Percentiles rank a stretch among this genome's conserved stretches.
Conservation (phyloP, 2,113 vertebrate species). For the Nothocercus nigrocapillus region DNA sequence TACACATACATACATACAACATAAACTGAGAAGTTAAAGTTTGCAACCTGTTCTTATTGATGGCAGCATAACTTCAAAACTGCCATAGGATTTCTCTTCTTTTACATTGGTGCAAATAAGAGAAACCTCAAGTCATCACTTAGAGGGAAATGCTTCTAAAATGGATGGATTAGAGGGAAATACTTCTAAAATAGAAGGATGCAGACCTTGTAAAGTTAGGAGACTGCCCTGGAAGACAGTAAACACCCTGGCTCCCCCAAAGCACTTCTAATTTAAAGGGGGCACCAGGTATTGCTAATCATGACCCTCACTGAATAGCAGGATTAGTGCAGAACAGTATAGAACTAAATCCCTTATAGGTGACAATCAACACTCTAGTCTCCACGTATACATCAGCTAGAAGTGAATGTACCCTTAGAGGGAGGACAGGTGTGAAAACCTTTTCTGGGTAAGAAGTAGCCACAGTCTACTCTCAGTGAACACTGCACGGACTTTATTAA, state of each 20-base stretch:
- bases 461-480: background rate
- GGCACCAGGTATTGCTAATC: background rate
- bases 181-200: background rate
- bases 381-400: background rate
- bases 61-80: background rate
- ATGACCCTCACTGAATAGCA: background rate
- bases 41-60: background rate
- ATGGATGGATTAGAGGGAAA: background rate
- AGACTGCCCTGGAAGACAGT: background rate
- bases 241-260: constrained; percentile 1
- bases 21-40: background rate
- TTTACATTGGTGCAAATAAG: background rate
- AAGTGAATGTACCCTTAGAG: background rate
- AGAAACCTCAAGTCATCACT: background rate
- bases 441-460: background rate
- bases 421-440: background rate
- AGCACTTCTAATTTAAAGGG: background rate
- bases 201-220: background rate
- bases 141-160: background rate
- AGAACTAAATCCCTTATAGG: background rate
- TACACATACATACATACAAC: too few relatives aligned
- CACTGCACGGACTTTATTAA: background rate
- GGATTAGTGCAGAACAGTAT: background rate
- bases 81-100: background rate
- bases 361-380: background rate